These are phyloP conservation scores for Sorex maritimensis DNA, from an alignment of 2,797 vertebrate species.

Conservation along the genomic window DNA sequence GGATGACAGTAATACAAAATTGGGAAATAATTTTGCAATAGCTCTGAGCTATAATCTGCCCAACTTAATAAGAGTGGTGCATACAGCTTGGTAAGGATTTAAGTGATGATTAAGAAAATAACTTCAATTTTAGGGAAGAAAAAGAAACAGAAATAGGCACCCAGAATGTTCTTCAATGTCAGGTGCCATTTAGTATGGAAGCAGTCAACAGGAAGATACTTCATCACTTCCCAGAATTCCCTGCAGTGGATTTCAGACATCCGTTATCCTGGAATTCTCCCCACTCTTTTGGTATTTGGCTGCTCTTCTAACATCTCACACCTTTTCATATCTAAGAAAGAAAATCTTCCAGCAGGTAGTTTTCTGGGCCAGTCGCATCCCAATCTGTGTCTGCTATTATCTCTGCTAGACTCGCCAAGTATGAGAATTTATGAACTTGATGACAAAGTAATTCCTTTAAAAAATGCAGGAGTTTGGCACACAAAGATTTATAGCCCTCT, in stretches of 20 bases:
- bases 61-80: background rate
- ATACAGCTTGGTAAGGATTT: background rate
- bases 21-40: background rate
- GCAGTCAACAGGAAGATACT: background rate
- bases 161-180: background rate
- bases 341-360: background rate
- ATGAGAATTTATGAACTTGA: constrained; percentile 44
- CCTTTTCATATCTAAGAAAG: background rate
- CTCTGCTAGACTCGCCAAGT: constrained; percentile 1
- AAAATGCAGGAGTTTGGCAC: constrained; percentile 23
- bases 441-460: constrained; percentile 51
- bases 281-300: background rate
- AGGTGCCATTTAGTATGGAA: background rate
- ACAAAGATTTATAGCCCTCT: background rate
- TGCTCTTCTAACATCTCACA: background rate
- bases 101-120: background rate
- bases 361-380: background rate
- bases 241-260: accelerated
- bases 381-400: background rate
- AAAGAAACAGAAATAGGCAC: no score
- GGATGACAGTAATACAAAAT: background rate
- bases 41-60: background rate
- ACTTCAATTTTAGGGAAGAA: background rate
- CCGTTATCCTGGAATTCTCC: background rate
- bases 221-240: background rate